Evolutionary conservation across 2,797 vertebrate species (phyloP).

Genomic region (Bryconaethiops microstoma): DNA sequence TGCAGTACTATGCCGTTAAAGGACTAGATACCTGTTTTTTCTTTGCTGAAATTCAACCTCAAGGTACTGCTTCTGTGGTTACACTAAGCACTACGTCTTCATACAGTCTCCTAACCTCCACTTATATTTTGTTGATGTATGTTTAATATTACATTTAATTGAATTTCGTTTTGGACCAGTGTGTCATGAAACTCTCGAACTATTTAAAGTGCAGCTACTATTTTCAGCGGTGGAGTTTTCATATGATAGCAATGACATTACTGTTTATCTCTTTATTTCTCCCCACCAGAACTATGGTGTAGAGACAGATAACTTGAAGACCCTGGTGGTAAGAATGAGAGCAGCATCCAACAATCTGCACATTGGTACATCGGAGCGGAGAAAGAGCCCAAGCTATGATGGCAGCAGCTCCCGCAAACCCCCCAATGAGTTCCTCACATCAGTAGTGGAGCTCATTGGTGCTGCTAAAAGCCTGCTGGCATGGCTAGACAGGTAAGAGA

Average conservation of each 20-base stretch:
- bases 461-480: constrained; percentile 94
- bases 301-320: constrained; percentile 95
- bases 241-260: too few species aligned
- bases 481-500: constrained; percentile 91
- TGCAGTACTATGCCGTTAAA: neutral
- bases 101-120: neutral
- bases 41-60: neutral
- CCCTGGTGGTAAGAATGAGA: constrained; percentile 88
- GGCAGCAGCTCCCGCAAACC: constrained; percentile 86
- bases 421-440: constrained; percentile 94
- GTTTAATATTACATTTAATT: too few species aligned
- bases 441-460: constrained; percentile 95
- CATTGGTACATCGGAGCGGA: constrained; percentile 85
- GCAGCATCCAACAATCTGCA: constrained; percentile 89
- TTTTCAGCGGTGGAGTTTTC: too few species aligned
- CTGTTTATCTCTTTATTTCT: neutral
- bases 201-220: too few species aligned
- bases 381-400: constrained; percentile 84
- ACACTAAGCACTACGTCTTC: neutral
- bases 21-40: neutral
- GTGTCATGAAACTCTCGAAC: too few species aligned
- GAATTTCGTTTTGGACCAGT: too few species aligned
- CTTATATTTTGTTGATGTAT: too few species aligned
- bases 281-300: constrained; percentile 91
- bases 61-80: neutral